Percentiles rank a stretch among this genome's conserved stretches.
These are phyloP conservation scores for Lycocerus yunnanus DNA, from an alignment of 2,888 invertebrate species.

Conservation along the genomic window DNA sequence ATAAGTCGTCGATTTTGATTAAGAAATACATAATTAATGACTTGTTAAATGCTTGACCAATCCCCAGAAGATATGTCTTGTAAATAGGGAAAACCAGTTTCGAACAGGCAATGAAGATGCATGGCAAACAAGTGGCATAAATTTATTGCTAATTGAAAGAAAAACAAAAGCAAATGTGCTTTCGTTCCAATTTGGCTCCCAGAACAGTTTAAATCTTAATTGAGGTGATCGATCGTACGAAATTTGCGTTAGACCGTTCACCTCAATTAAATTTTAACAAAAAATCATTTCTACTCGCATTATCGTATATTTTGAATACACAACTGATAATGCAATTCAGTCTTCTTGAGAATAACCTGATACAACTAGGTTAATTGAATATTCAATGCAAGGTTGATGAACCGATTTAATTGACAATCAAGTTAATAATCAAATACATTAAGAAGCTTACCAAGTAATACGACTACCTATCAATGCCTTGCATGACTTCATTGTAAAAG, in stretches of 20 bases:
- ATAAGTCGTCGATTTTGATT: constrained; percentile 32
- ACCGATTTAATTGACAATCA: constrained; percentile 20
- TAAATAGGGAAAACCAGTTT: constrained; percentile 31
- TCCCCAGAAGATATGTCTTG: constrained; percentile 29
- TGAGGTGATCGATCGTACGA: neutral
- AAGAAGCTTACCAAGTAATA: constrained; percentile 15
- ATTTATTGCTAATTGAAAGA: constrained; percentile 9
- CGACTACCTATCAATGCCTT: neutral
- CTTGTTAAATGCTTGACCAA: constrained; percentile 32
- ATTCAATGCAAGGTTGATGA: constrained; percentile 21
- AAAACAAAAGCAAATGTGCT: constrained; percentile 1
- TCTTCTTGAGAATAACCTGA: constrained; percentile 12
- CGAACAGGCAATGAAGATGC: constrained; percentile 16
- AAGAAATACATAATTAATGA: constrained; percentile 34
- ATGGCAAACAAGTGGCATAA: constrained; percentile 13
- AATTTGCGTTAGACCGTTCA: neutral
- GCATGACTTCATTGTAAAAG: constrained; percentile 1
- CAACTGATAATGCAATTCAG: constrained; percentile 3
- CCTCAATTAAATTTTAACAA: neutral
- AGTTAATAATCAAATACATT: constrained; percentile 18
- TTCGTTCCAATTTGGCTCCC: neutral
- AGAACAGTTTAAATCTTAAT: neutral
- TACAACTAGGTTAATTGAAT: constrained; percentile 22
- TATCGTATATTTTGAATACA: neutral
- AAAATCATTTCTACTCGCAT: neutral